Evolutionary conservation across 2,888 invertebrate species (phyloP), one percentile per base, ranked within the genome.

Genomic region (Lasioglossum vierecki): DNA sequence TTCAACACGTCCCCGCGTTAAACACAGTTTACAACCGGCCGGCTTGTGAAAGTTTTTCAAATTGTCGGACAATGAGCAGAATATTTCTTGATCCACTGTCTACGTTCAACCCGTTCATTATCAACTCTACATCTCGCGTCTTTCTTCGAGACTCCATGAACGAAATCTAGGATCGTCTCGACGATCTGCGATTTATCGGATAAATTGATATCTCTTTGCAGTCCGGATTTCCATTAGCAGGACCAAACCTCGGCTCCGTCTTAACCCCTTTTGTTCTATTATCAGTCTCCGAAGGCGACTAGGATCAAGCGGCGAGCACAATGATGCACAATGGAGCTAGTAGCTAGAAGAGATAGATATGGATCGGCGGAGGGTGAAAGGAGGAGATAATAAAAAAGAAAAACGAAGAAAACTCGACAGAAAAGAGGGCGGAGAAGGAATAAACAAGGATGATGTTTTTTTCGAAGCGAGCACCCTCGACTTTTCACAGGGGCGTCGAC

Each of bases 141-240:
- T 13, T 13, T 44, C 4, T 44, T 44, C 35, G 76, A 49, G 71
- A 63, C 49, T 35, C 71, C n/a, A 44, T 63, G 4, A 71, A 63
- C 44, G 35, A n/a, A 57, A 60, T 39, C 75, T 63, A n/a, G 71
- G 30, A 68, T 77, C 75, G 57, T 75, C 76, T 76, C 80, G 26
- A 76, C 79, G 80, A 80, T 60, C 73, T n/a, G 63, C 66, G 80
- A 75, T 74, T n/a, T 71, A 60, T 66, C 70, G 80, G 81, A 80
- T 82, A 84, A 86, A 88, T 88, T 74, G 87, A 82, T 81, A 86
- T 84, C 71, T 72, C 74, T 83, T 80, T 68, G 76, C 79, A 79
- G 78, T 83, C 80, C 82, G 74, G 66, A 84, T 89, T 89, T 88
- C 84, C 86, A 89, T 89, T 89, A 86, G 44, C 74, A 80, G 74